phyloP scores from a whole-genome alignment of 2,113 vertebrate genomes.

The Eptesicus fuscus region DNA sequence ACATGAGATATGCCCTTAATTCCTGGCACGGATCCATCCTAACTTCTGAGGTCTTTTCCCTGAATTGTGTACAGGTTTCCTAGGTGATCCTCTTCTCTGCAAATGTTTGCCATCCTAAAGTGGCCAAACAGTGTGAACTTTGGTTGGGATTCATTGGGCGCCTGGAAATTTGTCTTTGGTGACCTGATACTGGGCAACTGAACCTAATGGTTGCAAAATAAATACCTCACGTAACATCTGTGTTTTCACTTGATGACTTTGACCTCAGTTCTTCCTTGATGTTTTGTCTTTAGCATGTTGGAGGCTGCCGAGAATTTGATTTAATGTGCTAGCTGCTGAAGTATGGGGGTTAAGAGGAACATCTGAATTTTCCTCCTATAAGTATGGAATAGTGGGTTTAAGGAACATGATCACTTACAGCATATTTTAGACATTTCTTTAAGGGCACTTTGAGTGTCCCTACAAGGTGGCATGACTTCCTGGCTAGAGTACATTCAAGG shows the following conservation, averaged over 20 bases:
- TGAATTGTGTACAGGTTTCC: not conserved
- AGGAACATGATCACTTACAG: not conserved
- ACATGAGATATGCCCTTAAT: rapidly evolving
- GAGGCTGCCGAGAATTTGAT: not conserved
- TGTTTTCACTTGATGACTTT: not conserved
- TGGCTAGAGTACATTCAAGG: not conserved
- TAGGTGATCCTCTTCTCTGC: not conserved
- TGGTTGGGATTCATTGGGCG: not conserved
- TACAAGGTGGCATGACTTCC: not conserved
- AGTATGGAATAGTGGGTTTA: not conserved
- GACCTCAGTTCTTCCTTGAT: not conserved
- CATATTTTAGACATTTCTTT: not conserved
- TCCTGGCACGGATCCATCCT: not conserved
- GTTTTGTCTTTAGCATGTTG: not conserved
- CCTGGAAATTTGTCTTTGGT: conserved; percentile 15
- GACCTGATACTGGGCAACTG: not conserved
- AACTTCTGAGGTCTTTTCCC: not conserved
- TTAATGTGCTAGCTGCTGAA: not conserved
- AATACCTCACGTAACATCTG: conserved; percentile 21
- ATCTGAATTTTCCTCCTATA: not conserved
- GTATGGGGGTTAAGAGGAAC: not conserved
- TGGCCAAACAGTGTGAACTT: not conserved
- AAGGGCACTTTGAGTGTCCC: not conserved
- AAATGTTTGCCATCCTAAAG: not conserved
- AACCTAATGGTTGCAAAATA: conserved; percentile 9